Evolutionary conservation across 2,797 vertebrate species (phyloP).

Genomic region (Phalanger gymnotis): DNA sequence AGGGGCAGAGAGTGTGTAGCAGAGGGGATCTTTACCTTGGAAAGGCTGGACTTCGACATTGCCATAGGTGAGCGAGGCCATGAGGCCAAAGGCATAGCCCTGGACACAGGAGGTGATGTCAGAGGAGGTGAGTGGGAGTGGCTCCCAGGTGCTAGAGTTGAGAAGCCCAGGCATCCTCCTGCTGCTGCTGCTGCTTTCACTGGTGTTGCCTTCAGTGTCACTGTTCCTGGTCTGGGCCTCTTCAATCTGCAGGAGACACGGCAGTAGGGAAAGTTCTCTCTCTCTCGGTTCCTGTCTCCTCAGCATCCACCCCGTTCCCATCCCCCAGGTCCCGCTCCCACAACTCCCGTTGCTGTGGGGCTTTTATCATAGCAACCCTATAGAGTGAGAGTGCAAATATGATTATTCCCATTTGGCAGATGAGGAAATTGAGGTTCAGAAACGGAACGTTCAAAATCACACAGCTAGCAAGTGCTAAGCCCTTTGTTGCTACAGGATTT

Average conservation of each 20-base stretch:
- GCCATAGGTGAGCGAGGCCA: conserved; percentile 94
- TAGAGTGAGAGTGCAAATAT: neutral
- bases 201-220: fast-evolving
- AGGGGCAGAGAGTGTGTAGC: fast-evolving
- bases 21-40: conserved; percentile 87
- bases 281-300: fast-evolving
- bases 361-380: neutral
- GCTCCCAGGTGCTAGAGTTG: conserved; percentile 86
- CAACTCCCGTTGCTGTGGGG: neutral
- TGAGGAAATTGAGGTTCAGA: neutral
- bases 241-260: conserved; percentile 44
- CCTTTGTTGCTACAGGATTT: neutral
- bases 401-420: neutral
- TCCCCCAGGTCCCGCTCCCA: neutral
- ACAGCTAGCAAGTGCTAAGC: neutral
- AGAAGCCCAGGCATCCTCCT: conserved; percentile 94
- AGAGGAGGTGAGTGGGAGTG: conserved; percentile 90
- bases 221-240: neutral
- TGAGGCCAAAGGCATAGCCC: conserved; percentile 95
- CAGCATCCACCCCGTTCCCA: neutral
- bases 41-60: conserved; percentile 93
- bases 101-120: conserved; percentile 95
- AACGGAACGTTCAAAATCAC: neutral
- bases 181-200: neutral
- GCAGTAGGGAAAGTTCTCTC: fast-evolving